These are phyloP conservation scores for Calephelis virginiensis DNA, from an alignment of 1,140 invertebrate species.

Conservation along the genomic window DNA sequence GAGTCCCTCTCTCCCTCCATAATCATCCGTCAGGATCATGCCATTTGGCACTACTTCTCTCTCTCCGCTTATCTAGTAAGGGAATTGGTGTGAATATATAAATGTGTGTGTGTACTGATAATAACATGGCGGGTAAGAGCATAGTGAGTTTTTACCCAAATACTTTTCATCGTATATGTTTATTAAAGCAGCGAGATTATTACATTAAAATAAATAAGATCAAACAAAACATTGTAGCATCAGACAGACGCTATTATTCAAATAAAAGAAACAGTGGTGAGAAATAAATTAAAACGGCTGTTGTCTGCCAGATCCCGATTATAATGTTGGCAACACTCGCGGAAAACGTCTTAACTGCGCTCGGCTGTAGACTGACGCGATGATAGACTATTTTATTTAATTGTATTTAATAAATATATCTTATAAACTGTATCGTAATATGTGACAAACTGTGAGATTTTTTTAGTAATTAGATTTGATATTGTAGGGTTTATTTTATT, in stretches of 20 bases:
- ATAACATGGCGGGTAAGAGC: too few relatives aligned
- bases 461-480: too few relatives aligned
- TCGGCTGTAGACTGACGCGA: conserved; percentile 1
- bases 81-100: too few relatives aligned
- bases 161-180: background rate
- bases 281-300: conserved; percentile 67
- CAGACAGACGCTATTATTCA: conserved; percentile 47
- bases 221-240: conserved; percentile 16
- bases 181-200: conserved; percentile 4
- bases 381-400: conserved; percentile 9
- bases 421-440: background rate
- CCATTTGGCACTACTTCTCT: too few relatives aligned
- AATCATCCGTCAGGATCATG: too few relatives aligned
- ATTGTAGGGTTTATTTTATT: too few relatives aligned
- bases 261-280: conserved; percentile 60
- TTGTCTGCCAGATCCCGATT: conserved; percentile 64
- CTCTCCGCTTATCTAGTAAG: too few relatives aligned
- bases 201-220: conserved; percentile 17
- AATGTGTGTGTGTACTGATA: too few relatives aligned
- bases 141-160: background rate
- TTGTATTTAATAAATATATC: background rate
- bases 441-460: too few relatives aligned
- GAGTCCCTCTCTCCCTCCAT: too few relatives aligned
- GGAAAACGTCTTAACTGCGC: conserved; percentile 55
- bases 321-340: conserved; percentile 58